Evolutionary conservation across 1,140 invertebrate species (phyloP), one percentile per base, ranked within the genome.

Genomic region (Holotrichia oblita): DNA sequence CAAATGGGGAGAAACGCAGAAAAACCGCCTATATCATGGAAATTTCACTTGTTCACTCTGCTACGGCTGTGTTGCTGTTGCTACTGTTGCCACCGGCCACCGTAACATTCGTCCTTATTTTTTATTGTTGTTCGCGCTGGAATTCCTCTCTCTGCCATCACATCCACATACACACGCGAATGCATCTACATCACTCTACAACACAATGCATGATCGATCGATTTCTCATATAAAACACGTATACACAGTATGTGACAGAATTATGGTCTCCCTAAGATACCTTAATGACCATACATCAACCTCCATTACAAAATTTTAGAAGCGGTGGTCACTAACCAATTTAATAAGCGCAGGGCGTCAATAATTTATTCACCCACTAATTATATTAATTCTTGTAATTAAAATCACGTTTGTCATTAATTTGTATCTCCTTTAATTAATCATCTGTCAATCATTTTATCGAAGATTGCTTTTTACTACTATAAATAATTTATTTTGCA

Each of bases 21-120:
- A 85, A 85, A 85, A 85, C 82, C 80, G 78, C 82, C 76, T 83
- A 83, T 83, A 82, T 83, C 83, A 84, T 83, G 82, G 81, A 84
- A 83, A 83, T 84, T 85, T 80, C 72, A 80, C 74, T 74, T 79
- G 64, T 74, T 74, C 48, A 17, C 22, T 34, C 27, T 34, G 27
- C 27, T 34, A 34, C 27, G 27, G 27, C 27, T 34, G 27, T 69
- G 61, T 22, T 34, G 61, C 61, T 69, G 27, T 34, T 34, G 27
- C 27, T 34, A 17, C 48, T 55, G 7, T 17, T 69, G 61, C 61
- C 73, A 74, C 73, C 44, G 40, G 77, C 82, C 78, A 79, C 76
- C 48, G 73, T 76, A 79, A 79, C 41, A 81, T 80, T 81, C 77
- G 79, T 81, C 81, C 76, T 80, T 81, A 72, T 83, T 83, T 83